These are phyloP conservation scores for Atta cephalotes DNA, from an alignment of 1,140 invertebrate species.

Conservation along the genomic window DNA sequence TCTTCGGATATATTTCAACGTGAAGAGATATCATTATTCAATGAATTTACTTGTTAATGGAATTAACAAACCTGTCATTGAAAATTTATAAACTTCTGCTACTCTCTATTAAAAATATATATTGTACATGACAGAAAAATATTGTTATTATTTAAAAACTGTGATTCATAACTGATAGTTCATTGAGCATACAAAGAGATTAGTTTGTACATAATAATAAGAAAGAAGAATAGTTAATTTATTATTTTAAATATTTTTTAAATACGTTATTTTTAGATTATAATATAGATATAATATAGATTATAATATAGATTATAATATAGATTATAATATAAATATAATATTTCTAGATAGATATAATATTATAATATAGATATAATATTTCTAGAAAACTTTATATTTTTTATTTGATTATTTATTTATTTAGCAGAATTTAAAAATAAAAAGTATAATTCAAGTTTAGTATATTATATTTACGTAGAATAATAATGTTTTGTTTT, in stretches of 20 bases:
- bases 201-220: background rate
- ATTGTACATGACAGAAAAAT: background rate
- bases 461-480: background rate
- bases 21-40: background rate
- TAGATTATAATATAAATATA: no score
- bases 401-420: no score
- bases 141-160: background rate
- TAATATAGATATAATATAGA: background rate
- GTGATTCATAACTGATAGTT: background rate
- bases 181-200: background rate
- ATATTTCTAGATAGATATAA: no score
- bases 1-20: background rate
- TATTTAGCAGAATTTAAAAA: no score
- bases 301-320: no score
- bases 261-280: background rate
- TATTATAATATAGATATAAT: background rate
- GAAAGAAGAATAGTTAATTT: background rate
- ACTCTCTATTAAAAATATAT: background rate
- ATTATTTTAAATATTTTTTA: background rate
- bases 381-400: background rate
- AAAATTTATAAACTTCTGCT: constrained; percentile 3
- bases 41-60: background rate
- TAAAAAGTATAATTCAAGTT: background rate
- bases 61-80: background rate
- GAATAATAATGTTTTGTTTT: background rate